Conservation (phyloP, 2,888 invertebrate genomes). For the Gastrophysa polygoni region DNA sequence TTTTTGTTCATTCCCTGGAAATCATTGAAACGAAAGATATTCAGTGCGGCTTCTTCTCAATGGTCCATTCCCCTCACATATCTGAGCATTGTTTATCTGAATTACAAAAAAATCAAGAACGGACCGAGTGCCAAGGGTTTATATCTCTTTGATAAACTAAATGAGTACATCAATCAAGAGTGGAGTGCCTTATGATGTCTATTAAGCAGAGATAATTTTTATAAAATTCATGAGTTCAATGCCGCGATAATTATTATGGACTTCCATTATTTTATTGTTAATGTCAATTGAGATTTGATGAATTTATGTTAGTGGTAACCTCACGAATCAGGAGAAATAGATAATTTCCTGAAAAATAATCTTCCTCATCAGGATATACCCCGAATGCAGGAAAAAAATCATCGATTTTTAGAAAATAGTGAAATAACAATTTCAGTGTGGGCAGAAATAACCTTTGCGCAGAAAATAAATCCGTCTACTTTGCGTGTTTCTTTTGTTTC, state of each 20-base stretch:
- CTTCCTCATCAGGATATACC: no score
- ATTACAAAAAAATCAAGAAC: neutral
- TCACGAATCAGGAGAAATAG: no score
- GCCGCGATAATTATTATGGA: neutral
- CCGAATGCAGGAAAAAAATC: no score
- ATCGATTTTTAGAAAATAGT: no score
- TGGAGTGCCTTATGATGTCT: neutral
- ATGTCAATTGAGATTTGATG: neutral
- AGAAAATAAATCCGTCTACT: constrained; percentile 25
- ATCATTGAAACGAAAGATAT: no score
- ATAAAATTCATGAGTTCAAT: neutral
- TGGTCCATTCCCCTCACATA: neutral
- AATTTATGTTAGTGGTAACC: neutral
- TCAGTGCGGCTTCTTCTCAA: no score
- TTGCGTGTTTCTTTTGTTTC: constrained; percentile 28
- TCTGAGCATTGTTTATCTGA: no score
- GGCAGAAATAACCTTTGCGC: neutral
- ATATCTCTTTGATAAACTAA: neutral
- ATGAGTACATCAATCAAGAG: neutral
- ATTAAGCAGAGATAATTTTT: neutral
- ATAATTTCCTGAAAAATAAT: no score
- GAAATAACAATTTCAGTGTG: neutral
- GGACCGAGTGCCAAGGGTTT: neutral
- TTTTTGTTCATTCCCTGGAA: no score
- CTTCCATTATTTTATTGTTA: neutral